A percentile compares a stretch with the other conserved stretches of the same genome.
phyloP scores from a whole-genome alignment of 2,888 invertebrate species.

The Polydrusus pterygomalis region DNA sequence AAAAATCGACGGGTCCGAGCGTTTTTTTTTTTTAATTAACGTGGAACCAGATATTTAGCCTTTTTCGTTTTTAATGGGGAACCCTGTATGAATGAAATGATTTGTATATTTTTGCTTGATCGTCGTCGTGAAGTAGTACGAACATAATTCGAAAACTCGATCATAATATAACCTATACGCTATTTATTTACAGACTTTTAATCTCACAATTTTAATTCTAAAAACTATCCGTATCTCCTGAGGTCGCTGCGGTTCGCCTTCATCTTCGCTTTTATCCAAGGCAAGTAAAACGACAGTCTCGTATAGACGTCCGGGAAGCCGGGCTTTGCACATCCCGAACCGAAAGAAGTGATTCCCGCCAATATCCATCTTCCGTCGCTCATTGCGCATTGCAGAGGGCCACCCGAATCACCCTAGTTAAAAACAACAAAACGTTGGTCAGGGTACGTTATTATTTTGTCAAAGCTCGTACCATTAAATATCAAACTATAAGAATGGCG shows the following conservation, averaged over 20 bases:
- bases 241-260: slow-evolving; percentile 54
- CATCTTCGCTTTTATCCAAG: slow-evolving; percentile 81
- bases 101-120: too few relatives aligned
- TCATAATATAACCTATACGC: too few relatives aligned
- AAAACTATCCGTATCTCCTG: slow-evolving; percentile 45
- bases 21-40: too few relatives aligned
- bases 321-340: slow-evolving; percentile 91
- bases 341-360: slow-evolving; percentile 92
- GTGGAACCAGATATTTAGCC: too few relatives aligned
- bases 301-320: slow-evolving; percentile 94
- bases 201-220: background rate
- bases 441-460: too few relatives aligned
- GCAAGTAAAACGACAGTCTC: slow-evolving; percentile 86
- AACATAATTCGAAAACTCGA: too few relatives aligned
- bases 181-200: background rate
- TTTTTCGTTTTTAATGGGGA: too few relatives aligned
- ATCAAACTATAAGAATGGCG: too few relatives aligned
- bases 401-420: slow-evolving; percentile 90
- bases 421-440: slow-evolving; percentile 13
- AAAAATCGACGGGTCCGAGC: too few relatives aligned
- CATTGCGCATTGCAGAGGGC: slow-evolving; percentile 89
- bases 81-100: too few relatives aligned
- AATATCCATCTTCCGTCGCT: slow-evolving; percentile 90
- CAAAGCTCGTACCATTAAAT: too few relatives aligned
- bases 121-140: too few relatives aligned